Base-by-base conservation (phyloP, 1,140 invertebrate genomes). In the Temnothorax longispinosus region DNA sequence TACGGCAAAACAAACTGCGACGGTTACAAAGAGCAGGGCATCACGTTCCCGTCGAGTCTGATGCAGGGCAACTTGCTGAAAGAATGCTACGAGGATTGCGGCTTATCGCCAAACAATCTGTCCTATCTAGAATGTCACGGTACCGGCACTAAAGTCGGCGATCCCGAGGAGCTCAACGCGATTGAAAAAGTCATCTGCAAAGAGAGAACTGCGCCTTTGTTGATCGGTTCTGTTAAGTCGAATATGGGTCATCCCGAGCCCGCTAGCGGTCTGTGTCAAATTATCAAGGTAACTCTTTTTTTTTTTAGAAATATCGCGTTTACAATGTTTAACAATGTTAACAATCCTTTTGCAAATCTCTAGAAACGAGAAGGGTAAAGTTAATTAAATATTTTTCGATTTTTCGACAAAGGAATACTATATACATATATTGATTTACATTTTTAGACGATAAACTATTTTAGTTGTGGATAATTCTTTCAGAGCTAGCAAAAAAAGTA, bases 201-300 rank as follows among this genome's bases (percentile, higher is more conserved):
- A 5, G 96, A 96, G 7, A 95, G 97, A 27, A 95, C 91, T 0
- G 95, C 94, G 1, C 98, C 98, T 0, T 95, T 99, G 0, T 94
- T 96, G 44, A 97, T 99, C 88, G 99, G 99, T 6, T 98, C 98
- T 0, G 96, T 99, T 1, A 99, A 99, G 93, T 98, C 98, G 0
- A 99, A 99, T 94, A 96, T 99, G 92, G 99, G 99, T 0, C 99
- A 99, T 94, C 96, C 98, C 0, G 99, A 99, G 94, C 97, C 98
- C 8, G 97, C 98, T 2, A 99, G 98, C 52, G 98, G 98, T 85
- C 94, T 98, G 0, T 98, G 98, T 93, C 97, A 98, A 1, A 91
- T 99, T 54, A 97, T 97, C 4, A 99, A 99, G 96, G 97, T 98
- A 89, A 72, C 13, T 15, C 1, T 21, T 21, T 21, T 54, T 64